Evolutionary conservation across 1,140 invertebrate species (phyloP), one percentile per base, ranked within the genome.

Genomic region (Apis laboriosa): DNA sequence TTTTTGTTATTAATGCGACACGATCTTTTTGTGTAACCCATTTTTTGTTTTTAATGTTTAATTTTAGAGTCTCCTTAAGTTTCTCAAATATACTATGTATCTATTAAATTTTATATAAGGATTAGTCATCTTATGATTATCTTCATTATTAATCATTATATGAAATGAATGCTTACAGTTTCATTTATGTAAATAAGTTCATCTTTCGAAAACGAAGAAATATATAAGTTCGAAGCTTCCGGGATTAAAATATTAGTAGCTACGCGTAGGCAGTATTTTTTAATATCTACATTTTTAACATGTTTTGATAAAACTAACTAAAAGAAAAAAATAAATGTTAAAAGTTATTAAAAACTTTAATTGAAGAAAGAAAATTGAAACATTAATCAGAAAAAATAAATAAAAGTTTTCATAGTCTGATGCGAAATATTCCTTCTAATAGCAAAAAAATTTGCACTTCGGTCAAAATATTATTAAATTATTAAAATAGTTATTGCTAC

Each of bases 201-300:
- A 8, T 88, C 77, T 0, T 68, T 53, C 2, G 86, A 60, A 66
- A 92, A 92, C 1, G 91, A 90, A 19, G 85, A 86, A 21, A 92
- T 80, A 58, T 92, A 92, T 53, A 92, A 86, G 55, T 56, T 72
- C 8, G 91, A 91, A 9, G 91, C 90, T 81, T 92, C 90, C 8
- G 80, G 51, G 21, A 70, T 58, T 74, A 92, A 49, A 21, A 91
- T 73, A 24, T 85, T 75, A 5, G 67, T 66, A 15, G 90, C 84
- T 7, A 88, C 71, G 13, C 73, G 72, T 43, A 92, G 68, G 66
- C 92, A 92, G n/a, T 92, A 51, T 58, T 84, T 72, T 58, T 91
- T 81, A 9, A 73, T 19, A 64, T 90, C 70, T 49, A 64, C 53
- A 24, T 24, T 24, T 24, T 24, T 24, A 24, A 24, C 24, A 1